Conservation (phyloP, 1,140 invertebrate species). For the Cepaea nemoralis region DNA sequence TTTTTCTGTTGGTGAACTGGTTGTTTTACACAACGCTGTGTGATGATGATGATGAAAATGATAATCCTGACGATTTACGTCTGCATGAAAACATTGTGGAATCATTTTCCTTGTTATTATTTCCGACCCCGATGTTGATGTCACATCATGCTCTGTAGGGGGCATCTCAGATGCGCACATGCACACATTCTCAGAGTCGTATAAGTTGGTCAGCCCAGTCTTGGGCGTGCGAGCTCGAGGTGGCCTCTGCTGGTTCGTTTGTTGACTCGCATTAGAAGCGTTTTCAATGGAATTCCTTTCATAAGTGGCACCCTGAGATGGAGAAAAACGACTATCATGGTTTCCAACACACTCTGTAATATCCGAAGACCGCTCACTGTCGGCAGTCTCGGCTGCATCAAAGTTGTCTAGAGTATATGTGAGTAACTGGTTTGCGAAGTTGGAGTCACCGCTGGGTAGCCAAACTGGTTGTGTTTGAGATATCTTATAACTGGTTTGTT, state of each 20-base stretch:
- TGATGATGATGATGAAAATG: conserved; percentile 8
- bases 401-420: conserved; percentile 7
- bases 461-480: conserved; percentile 32
- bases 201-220: conserved; percentile 39
- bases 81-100: background rate
- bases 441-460: conserved; percentile 40
- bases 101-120: background rate
- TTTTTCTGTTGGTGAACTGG: no score
- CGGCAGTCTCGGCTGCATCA: background rate
- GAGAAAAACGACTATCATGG: background rate
- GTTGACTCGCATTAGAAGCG: conserved; percentile 52
- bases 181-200: conserved; percentile 28
- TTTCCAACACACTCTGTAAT: background rate
- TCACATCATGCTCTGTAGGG: conserved; percentile 24
- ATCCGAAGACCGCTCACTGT: conserved; percentile 30
- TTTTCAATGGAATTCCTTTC: conserved; percentile 57
- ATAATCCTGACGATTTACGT: background rate
- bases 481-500: conserved; percentile 5
- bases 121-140: background rate
- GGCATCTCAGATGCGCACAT: conserved; percentile 52
- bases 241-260: conserved; percentile 41
- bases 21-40: no score
- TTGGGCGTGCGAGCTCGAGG: conserved; percentile 49
- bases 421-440: conserved; percentile 42
- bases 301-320: background rate